Evolutionary conservation across 2,113 vertebrate species (phyloP).

Genomic region (Stomatorhinus ivindoensis): DNA sequence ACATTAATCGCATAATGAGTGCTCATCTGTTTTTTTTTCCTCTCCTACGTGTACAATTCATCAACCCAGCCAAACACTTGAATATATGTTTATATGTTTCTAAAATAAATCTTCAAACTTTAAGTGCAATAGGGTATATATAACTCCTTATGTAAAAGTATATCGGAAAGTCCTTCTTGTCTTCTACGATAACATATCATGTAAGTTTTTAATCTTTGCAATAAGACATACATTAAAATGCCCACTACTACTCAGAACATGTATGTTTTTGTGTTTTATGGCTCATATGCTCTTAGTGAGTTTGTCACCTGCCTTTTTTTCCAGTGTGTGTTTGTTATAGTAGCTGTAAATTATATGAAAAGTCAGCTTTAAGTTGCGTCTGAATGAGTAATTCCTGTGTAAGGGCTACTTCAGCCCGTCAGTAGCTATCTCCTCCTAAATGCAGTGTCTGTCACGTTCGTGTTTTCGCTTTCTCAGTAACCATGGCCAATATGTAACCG

Average conservation of each 20-base stretch:
- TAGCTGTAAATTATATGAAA: background rate
- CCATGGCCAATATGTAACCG: background rate
- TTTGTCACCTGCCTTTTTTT: background rate
- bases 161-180: background rate
- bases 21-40: background rate
- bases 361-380: background rate
- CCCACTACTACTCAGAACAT: background rate
- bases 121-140: constrained; percentile 15
- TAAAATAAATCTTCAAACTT: background rate
- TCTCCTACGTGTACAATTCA: background rate
- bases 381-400: background rate
- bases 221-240: constrained; percentile 15
- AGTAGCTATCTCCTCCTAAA: background rate
- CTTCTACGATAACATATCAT: constrained; percentile 1
- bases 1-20: background rate
- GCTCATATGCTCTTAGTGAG: background rate
- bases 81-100: constrained; percentile 10
- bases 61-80: constrained; percentile 7
- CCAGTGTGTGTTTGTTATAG: background rate
- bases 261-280: background rate
- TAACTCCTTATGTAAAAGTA: background rate
- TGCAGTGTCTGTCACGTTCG: background rate
- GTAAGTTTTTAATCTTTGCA: constrained; percentile 16
- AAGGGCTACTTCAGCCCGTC: background rate
- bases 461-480: background rate